Evolutionary conservation across 2,888 invertebrate species (phyloP), one percentile per base, ranked within the genome.

Genomic region (Aelia acuminata): DNA sequence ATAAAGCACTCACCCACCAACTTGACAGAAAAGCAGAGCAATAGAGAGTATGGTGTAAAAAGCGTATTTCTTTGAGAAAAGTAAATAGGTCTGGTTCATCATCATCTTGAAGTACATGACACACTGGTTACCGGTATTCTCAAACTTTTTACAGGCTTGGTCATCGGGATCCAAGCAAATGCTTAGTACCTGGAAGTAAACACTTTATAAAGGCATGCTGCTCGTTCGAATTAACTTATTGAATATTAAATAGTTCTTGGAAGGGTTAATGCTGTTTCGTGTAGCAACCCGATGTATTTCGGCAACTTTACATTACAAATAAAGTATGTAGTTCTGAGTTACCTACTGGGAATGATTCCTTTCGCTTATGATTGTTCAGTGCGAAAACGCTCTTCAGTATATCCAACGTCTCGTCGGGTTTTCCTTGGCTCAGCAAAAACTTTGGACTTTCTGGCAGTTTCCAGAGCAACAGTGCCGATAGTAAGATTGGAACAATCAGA

Each of bases 331-430:
- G 26, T 26, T 57, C 26, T 75, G 49, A 84, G 47, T 50, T 48
- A 88, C 88, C 31, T 84, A 88, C 88, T 84, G 88, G 88, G 43
- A 39, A 88, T 20, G 48, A 53, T 22, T 84, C 57, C 31, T 88
- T 84, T 15, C 35, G 49, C 47, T 43, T 84, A 18, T 53, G 57
- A 15, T 88, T n/a, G 84, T 88, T 88, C 7, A 63, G 4, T 15
- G 88, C 84, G 22, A 43, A 88, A 39, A 88, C 39, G 18, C 35
- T 84, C 53, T 39, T 50, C 3, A 88, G 84, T 39, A 84, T n/a
- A 15, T 53, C 47, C 22, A 88, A 31, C 0, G 88, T 88, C 47
- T 84, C 88, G 1, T 84, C 63, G 7, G 39, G 35, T 10, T 63
- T 53, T 13, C 88, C 88, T 57, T 88, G 49, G 31, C 47, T 57